These are phyloP conservation scores for Tridacna crocea DNA, from an alignment of 2,888 invertebrate genomes.

Conservation along the genomic window DNA sequence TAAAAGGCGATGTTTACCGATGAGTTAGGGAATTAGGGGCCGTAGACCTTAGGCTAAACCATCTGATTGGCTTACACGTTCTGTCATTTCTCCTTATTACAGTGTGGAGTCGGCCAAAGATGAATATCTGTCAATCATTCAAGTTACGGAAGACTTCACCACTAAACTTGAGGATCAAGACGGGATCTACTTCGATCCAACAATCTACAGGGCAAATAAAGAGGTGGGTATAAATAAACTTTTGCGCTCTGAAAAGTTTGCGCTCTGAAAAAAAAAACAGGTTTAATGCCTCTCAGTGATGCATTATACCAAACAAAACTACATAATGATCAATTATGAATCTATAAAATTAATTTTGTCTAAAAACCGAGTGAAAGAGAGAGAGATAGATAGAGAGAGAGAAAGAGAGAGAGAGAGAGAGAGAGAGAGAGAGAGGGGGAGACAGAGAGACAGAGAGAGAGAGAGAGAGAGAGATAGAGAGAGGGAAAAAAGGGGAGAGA, in stretches of 20 bases:
- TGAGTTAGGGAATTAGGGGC: too few relatives aligned
- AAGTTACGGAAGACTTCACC: constrained; percentile 68
- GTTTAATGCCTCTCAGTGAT: too few relatives aligned
- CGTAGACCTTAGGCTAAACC: background rate
- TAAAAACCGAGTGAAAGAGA: too few relatives aligned
- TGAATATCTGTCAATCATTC: constrained; percentile 73
- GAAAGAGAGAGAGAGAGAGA: too few relatives aligned
- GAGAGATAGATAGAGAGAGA: too few relatives aligned
- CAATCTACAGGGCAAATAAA: constrained; percentile 70
- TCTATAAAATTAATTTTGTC: too few relatives aligned
- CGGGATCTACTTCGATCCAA: constrained; percentile 71
- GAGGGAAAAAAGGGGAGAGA: background rate
- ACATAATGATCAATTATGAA: background rate
- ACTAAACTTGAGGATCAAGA: constrained; percentile 59
- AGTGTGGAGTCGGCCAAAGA: constrained; percentile 67
- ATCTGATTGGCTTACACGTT: background rate
- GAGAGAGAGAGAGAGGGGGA: too few relatives aligned
- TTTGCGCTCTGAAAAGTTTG: background rate
- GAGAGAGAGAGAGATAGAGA: background rate
- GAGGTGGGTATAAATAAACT: constrained; percentile 58
- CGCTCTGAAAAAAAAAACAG: too few relatives aligned
- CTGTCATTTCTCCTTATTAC: constrained; percentile 27
- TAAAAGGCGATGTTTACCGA: too few relatives aligned
- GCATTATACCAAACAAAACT: too few relatives aligned
- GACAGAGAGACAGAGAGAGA: too few relatives aligned